These are phyloP conservation scores for Apodemus agrarius DNA, from an alignment of 2,797 vertebrate species.

Conservation along the genomic window DNA sequence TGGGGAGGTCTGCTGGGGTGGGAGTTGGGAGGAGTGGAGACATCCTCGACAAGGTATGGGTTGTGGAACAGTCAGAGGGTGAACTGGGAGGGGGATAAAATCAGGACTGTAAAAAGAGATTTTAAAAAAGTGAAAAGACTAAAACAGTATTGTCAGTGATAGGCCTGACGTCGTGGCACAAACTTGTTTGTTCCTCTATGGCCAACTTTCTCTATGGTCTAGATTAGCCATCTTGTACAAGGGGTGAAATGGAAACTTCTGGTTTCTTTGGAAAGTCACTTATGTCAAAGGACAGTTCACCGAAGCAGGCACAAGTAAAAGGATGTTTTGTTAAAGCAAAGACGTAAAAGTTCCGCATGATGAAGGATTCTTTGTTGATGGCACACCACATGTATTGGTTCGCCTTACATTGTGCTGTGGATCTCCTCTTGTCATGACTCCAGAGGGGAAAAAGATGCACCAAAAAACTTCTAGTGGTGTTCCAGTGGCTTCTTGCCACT, in stretches of 20 bases:
- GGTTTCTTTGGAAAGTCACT: not conserved
- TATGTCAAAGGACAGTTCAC: not conserved
- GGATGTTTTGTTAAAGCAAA: not conserved
- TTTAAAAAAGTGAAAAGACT: not conserved
- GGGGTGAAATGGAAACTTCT: not conserved
- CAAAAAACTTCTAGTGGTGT: not conserved
- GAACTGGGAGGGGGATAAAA: too few relatives aligned
- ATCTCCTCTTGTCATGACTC: not conserved
- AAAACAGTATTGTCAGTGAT: not conserved
- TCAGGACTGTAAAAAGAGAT: too few relatives aligned
- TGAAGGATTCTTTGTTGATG: not conserved
- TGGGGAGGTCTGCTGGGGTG: too few relatives aligned
- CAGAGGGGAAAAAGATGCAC: not conserved
- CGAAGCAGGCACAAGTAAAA: not conserved
- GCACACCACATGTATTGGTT: not conserved
- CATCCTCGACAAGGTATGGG: too few relatives aligned
- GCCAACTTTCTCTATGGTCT: not conserved
- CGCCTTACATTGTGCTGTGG: not conserved
- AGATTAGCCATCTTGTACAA: not conserved
- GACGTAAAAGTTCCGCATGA: accelerated
- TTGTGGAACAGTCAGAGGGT: too few relatives aligned
- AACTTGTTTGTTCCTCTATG: accelerated
- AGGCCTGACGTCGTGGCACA: not conserved
- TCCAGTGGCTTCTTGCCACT: not conserved
- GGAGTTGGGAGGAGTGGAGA: too few relatives aligned